Evolutionary conservation across 1,140 invertebrate species (phyloP).

Genomic region (Palaemon carinicauda): DNA sequence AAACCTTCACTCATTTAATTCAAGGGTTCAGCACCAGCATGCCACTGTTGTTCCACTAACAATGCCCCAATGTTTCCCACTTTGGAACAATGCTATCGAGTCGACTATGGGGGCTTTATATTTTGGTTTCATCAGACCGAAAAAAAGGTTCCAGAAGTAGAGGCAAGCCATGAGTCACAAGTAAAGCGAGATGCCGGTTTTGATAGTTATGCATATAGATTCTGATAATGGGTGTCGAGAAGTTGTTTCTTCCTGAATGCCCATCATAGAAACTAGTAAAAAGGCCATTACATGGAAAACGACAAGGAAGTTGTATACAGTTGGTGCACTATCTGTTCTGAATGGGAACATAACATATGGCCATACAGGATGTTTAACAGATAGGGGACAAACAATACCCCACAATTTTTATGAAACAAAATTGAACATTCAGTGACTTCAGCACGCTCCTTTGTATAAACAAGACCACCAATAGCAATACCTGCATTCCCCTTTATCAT

Average conservation of each 20-base stretch:
- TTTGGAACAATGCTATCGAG: conserved; percentile 28
- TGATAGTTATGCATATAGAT: conserved; percentile 7
- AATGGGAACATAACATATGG: conserved; percentile 57
- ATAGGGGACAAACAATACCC: conserved; percentile 53
- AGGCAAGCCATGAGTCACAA: conserved; percentile 51
- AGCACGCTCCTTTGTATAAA: conserved; percentile 44
- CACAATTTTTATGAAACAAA: conserved; percentile 55
- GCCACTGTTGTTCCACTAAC: conserved; percentile 49
- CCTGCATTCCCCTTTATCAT: conserved; percentile 28
- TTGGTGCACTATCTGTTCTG: conserved; percentile 28
- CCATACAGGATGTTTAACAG: conserved; percentile 45
- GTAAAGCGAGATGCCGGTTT: conserved; percentile 37
- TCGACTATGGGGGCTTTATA: conserved; percentile 46
- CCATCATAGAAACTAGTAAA: conserved; percentile 6
- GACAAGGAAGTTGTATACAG: conserved; percentile 43
- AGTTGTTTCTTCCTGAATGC: not conserved
- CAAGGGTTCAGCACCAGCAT: not conserved
- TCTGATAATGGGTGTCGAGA: not conserved
- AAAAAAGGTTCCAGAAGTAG: conserved; percentile 56
- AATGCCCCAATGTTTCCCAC: conserved; percentile 33
- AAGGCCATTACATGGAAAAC: conserved; percentile 42
- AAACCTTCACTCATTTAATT: conserved; percentile 45
- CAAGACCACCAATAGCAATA: conserved; percentile 48
- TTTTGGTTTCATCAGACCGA: conserved; percentile 48
- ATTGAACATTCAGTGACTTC: conserved; percentile 25